Percentiles rank a stretch among this genome's conserved stretches.
Conservation (phyloP, 2,888 invertebrate species). For the Carabus problematicus region DNA sequence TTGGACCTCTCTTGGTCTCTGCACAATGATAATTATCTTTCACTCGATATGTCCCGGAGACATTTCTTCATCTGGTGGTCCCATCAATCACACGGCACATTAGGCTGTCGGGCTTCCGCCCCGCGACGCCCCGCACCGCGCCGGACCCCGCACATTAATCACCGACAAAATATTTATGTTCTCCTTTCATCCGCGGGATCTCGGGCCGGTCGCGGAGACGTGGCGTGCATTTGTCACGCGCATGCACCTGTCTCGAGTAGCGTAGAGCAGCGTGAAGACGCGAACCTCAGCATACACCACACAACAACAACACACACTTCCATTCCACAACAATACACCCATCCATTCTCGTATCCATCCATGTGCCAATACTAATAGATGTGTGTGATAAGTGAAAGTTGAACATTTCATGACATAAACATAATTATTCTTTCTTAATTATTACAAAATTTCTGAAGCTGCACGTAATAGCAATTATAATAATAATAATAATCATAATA, state of each 20-base stretch:
- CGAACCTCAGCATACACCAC: not conserved
- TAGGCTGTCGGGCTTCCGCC: conserved; percentile 51
- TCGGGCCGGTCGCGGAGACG: conserved; percentile 7
- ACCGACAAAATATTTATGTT: conserved; percentile 42
- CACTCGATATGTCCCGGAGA: conserved; percentile 57
- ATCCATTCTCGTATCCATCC: not conserved
- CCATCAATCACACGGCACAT: conserved; percentile 58
- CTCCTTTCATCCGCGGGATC: conserved; percentile 35
- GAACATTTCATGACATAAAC: conserved; percentile 36
- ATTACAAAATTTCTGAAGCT: conserved; percentile 45
- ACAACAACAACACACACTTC: not conserved
- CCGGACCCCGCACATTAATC: conserved; percentile 45
- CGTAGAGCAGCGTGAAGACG: not conserved
- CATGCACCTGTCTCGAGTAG: conserved; percentile 25
- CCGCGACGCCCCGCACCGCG: conserved; percentile 38
- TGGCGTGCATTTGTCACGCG: conserved; percentile 30
- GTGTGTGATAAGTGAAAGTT: conserved; percentile 17
- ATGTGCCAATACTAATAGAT: not conserved
- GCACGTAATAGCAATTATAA: conserved; percentile 43
- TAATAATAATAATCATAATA: conserved; percentile 39
- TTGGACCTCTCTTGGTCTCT: not conserved
- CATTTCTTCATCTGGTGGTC: conserved; percentile 60
- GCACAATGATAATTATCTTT: conserved; percentile 55
- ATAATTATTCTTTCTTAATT: conserved; percentile 43
- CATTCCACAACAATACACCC: not conserved